A percentile compares a stretch with the other conserved stretches of the same genome.
Conservation (phyloP, 1,140 invertebrate genomes). For the Diabrotica undecimpunctata region DNA sequence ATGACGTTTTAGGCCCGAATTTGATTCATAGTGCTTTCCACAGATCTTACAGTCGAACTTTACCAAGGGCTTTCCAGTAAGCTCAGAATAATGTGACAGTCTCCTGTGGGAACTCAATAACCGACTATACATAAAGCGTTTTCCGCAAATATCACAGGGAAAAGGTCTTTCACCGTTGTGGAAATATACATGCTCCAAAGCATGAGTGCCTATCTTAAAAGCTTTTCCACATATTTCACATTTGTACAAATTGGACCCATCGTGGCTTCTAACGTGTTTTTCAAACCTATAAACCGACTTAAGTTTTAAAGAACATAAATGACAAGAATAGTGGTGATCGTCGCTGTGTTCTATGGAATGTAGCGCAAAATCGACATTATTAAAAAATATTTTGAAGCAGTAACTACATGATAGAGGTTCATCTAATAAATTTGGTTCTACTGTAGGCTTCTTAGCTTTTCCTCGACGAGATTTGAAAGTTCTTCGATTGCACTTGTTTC, state of each 20-base stretch:
- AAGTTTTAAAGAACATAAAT: conserved; percentile 45
- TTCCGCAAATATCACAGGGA: conserved; percentile 69
- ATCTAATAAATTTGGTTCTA: conserved; percentile 46
- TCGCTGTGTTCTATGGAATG: conserved; percentile 39
- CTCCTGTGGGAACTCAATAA: conserved; percentile 11
- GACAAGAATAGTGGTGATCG: conserved; percentile 44
- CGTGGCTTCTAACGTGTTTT: conserved; percentile 40
- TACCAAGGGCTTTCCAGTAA: conserved; percentile 11
- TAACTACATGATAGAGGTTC: conserved; percentile 45
- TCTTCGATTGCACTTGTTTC: conserved; percentile 11
- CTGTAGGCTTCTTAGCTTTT: conserved; percentile 58
- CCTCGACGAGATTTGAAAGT: conserved; percentile 54
- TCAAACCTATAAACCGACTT: conserved; percentile 45
- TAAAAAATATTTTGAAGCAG: conserved; percentile 34
- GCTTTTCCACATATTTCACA: conserved; percentile 51
- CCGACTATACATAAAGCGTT: conserved; percentile 43
- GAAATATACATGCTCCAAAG: conserved; percentile 42
- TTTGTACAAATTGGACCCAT: conserved; percentile 50
- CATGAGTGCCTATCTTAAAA: conserved; percentile 50
- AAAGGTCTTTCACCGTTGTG: conserved; percentile 45
- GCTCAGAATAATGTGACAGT: conserved; percentile 4
- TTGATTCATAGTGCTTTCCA: conserved; percentile 16
- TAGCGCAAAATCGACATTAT: conserved; percentile 32
- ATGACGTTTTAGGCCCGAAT: neutral
- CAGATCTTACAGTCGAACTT: conserved; percentile 17